Conservation (phyloP, 2,113 vertebrate species). For the Archocentrus centrarchus region DNA sequence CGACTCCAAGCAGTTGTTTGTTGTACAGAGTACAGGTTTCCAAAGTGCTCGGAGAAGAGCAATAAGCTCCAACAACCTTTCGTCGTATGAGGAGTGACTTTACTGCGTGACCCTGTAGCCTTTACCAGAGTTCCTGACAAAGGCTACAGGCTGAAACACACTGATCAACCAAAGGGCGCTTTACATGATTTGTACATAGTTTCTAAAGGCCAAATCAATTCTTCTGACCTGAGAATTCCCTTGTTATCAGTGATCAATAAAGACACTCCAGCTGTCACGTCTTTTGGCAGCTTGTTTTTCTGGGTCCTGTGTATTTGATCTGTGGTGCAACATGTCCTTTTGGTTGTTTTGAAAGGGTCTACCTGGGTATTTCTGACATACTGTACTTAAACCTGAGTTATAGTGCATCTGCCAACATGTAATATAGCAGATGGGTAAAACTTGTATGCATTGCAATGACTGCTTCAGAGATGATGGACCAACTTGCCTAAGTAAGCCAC, state of each 20-base stretch:
- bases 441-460: background rate
- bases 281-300: background rate
- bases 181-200: background rate
- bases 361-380: background rate
- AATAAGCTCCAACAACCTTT: background rate
- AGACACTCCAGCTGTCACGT: background rate
- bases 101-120: background rate
- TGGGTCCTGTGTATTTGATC: background rate
- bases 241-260: constrained; percentile 26
- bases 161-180: background rate
- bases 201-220: constrained; percentile 6
- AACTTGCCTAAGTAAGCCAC: too few species aligned
- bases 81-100: background rate
- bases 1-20: too few species aligned
- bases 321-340: background rate
- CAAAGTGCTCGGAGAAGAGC: too few species aligned
- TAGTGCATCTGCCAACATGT: background rate
- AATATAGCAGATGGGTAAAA: background rate
- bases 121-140: background rate
- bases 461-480: background rate
- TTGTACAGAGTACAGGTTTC: too few species aligned
- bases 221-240: background rate
- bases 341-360: background rate
- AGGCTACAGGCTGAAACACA: background rate
- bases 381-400: background rate